Evolutionary conservation across 2,888 invertebrate species (phyloP), one percentile per base, ranked within the genome.

Genomic region (Acanthococcus lagerstroemiae): DNA sequence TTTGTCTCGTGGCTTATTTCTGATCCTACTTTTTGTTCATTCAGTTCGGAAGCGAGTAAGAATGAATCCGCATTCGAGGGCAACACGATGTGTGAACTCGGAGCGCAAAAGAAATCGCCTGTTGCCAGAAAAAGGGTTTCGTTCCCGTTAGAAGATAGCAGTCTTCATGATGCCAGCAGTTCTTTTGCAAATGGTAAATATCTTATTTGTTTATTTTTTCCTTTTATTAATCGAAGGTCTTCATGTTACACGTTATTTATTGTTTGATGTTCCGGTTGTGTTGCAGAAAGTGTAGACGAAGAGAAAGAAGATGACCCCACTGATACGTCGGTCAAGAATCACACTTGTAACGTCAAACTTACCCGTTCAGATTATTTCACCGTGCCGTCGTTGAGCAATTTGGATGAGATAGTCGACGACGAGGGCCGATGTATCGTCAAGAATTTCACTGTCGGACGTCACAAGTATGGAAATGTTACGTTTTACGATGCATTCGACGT

Each of bases 291-390:
- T 45, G 44, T 45, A 17, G 58, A 37, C 1, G 37, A 9, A 3
- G 37, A 58, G 19, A 46, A 58, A 12, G 58, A 58, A 7, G 46
- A 46, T 24, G 26, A 46, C 17, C 25, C 2, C 25, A 7, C 9
- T 19, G 63, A 54, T 19, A 30, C 52, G 27, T 52, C 52, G 30
- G 63, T 24, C 15, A 63, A 63, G 17, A 50, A 50, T 22, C 63
- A 52, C 17, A 17, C 17, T 21, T 63, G 63, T 25, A 24, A 30
- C 12, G 44, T 63, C 21, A 44, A 24, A 6, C 78, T 93, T 48
- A 84, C 83, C 0, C 80, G 93, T 0, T 83, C 80, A 0, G 95
- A 94, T 5, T 97, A 97, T 77, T 97, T 92, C 75, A 94, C 92
- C 0, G 84, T 92, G 69, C 97, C 97, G 0, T 78, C 86, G 0